Percentiles rank a stretch among this genome's conserved stretches.
phyloP scores from a whole-genome alignment of 2,797 vertebrate genomes.

The Chloroceryle inda region DNA sequence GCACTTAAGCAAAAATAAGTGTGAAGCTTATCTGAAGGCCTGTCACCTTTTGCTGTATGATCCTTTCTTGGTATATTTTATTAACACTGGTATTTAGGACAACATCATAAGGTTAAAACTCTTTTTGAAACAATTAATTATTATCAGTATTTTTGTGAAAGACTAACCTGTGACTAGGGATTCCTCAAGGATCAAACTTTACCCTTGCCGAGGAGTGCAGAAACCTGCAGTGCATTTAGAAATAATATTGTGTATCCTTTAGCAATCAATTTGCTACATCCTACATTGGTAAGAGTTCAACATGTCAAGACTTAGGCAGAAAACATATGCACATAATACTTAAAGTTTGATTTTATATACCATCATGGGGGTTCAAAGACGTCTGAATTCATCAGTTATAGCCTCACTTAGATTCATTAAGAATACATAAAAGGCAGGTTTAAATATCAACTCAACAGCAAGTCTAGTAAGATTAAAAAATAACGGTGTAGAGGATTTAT shows the following conservation, averaged over 20 bases:
- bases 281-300: slow-evolving; percentile 17
- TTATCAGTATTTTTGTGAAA: neutral
- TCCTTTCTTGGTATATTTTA: neutral
- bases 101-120: neutral
- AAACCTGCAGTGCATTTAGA: neutral
- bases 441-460: slow-evolving; percentile 37
- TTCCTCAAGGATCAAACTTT: neutral
- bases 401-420: slow-evolving; percentile 43
- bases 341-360: slow-evolving; percentile 37
- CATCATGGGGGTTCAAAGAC: slow-evolving; percentile 13
- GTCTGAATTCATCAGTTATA: slow-evolving; percentile 42
- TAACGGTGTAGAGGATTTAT: slow-evolving; percentile 12
- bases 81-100: neutral
- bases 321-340: slow-evolving; percentile 18
- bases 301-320: slow-evolving; percentile 24
- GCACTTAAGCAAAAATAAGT: neutral
- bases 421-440: slow-evolving; percentile 61
- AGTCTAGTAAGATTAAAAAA: slow-evolving; percentile 13
- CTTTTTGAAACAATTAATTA: neutral
- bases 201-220: neutral
- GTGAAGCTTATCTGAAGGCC: neutral
- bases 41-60: neutral
- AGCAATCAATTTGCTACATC: neutral
- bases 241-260: neutral
- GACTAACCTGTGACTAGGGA: neutral